These are phyloP conservation scores for Betta splendens DNA, from an alignment of 2,797 vertebrate species.

Conservation along the genomic window DNA sequence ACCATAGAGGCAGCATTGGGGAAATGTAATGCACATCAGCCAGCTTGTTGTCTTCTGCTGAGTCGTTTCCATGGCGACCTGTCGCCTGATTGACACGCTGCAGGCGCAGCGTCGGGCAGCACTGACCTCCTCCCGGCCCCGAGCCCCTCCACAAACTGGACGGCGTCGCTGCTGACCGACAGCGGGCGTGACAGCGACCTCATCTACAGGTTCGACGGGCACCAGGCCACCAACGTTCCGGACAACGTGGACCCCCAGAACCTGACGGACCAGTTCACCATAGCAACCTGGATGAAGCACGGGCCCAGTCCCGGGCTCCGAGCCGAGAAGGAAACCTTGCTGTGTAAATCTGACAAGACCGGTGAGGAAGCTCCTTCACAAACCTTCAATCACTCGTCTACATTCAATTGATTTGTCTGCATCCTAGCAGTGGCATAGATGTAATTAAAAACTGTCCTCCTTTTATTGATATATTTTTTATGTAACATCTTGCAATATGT, in stretches of 20 bases:
- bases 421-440: neutral
- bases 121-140: constrained; percentile 93
- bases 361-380: constrained; percentile 73
- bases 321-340: constrained; percentile 95
- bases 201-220: constrained; percentile 94
- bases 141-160: constrained; percentile 89
- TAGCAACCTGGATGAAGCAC: constrained; percentile 97
- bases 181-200: constrained; percentile 87
- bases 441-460: neutral
- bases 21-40: too few species aligned
- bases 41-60: neutral
- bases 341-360: constrained; percentile 97
- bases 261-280: constrained; percentile 95
- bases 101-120: constrained; percentile 93
- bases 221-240: constrained; percentile 92
- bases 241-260: constrained; percentile 93
- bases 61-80: neutral
- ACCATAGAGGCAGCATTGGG: neutral
- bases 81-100: constrained; percentile 42
- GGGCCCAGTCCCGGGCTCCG: constrained; percentile 91
- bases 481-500: constrained; percentile 2
- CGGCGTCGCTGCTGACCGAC: constrained; percentile 88
- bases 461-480: constrained; percentile 7
- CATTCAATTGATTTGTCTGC: neutral
- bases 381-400: too few species aligned